Base-by-base conservation (phyloP, 2,797 vertebrate genomes). In the Urosaurus nigricauda region DNA sequence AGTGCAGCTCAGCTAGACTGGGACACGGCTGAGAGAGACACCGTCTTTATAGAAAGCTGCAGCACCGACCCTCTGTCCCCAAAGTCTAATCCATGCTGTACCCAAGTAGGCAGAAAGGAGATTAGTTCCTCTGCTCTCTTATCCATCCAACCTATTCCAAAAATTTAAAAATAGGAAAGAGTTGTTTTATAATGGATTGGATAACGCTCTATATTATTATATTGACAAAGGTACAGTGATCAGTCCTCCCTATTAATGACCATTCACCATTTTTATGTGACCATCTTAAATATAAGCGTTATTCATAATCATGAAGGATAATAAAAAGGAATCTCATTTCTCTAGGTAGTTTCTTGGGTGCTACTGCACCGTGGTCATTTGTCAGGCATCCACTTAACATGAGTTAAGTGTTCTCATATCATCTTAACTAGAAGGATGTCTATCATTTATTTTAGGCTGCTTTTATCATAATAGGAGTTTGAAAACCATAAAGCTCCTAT, bases 401-500 rank as follows among this genome's bases (percentile, higher is more conserved):
- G n/a, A n/a, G n/a, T n/a, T n/a, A n/a, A 73, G 1, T 2, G 5
- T 35, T 43, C 47, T 89, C 51, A 68, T 2, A n/a, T 91, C 88
- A 90, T 51, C 21, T 89, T 14, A 87, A 70, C 88, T 90, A 32
- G 19, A 60, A 60, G 56, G 56, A 60, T 21, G 5, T 21, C 21
- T 21, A 60, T 16, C 56, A 58, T 60, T 60, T 60, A 19, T 60
- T 60, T 60, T 60, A 21, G 19, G 19, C 58, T 21, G 6, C 58
- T 60, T 56, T 60, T 21, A 5, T 6, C 43, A 85, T 2, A 24
- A 78, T 77, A 74, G 75, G 47, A 53, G 51, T 43, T 86, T 1
- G 43, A 63, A 89, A 90, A 90, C 3, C 87, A 17, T 53, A 75
- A 93, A 60, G 6, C 5, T 21, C 19, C 58, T 70, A 32, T 70